Base-by-base conservation (phyloP, 2,888 invertebrate genomes). In the Ormyrus pomaceus region DNA sequence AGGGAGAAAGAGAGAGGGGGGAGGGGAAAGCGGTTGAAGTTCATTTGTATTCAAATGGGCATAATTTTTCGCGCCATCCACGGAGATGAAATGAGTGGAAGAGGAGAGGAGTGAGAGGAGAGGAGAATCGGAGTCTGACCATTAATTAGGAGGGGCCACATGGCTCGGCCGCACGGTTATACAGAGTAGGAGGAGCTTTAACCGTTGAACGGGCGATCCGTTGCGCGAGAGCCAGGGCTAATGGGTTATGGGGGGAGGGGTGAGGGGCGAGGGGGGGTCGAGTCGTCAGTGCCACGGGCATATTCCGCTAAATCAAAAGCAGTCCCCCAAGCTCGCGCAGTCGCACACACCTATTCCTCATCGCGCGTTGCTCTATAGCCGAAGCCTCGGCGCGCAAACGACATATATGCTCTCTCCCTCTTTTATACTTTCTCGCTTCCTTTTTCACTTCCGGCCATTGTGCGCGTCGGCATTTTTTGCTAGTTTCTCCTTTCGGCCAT, bases 221-320 rank as follows among this genome's bases (percentile, higher is more conserved):
- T 77, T 53, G 68, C 59, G 64, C 50, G 64, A 2, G 77, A 0
- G 34, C 51, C 19, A 19, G 19, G 19, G 19, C 19, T 51, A 19
- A 34, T 13, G 55, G 65, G 66, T 68, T 73, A 73, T 69, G 73
- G 73, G 5, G 11, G 8, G 66, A 34, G 45, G 6, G 74, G 19
- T 19, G 74, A 19, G 5, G 84, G 86, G 86, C 85, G 87, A 1
- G 19, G 19, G 19, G 19, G 19, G 19, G 19, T 19, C 82, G 85
- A 86, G 88, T 89, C 88, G 87, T 89, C 89, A 88, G 87, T 89
- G 89, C 87, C 89, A 89, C 84, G 72, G 84, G 87, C 89, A 89
- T 87, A 89, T 87, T 87, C 86, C 86, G 87, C 87, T 89, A 89
- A 89, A 89, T 89, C 89, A 89, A 89, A 89, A 88, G 86, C 89